phyloP scores from a whole-genome alignment of 2,888 invertebrate species.

The Nymphalis polychloros region DNA sequence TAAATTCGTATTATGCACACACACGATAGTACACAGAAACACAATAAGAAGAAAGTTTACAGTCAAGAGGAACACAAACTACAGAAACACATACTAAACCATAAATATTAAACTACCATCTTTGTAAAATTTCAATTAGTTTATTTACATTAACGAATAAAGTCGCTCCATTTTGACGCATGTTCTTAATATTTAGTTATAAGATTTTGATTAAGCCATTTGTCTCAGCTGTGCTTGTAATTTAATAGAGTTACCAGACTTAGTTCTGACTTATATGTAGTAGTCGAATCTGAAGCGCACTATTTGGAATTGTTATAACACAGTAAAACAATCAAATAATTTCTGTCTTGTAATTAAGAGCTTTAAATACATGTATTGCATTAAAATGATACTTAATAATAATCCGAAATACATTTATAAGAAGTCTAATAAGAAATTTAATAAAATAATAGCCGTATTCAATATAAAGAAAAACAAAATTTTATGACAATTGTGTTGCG shows the following conservation, averaged over 20 bases:
- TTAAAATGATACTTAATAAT: too few species aligned
- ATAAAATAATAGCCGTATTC: too few species aligned
- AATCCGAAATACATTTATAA: too few species aligned
- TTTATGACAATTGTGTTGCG: neutral
- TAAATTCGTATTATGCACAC: too few species aligned
- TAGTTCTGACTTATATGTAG: constrained; percentile 7
- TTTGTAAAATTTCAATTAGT: too few species aligned
- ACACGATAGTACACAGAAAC: too few species aligned
- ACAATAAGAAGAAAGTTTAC: too few species aligned
- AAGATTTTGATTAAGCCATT: constrained; percentile 29
- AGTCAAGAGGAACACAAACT: too few species aligned
- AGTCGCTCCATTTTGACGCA: constrained; percentile 16
- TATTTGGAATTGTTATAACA: constrained; percentile 3
- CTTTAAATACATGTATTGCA: too few species aligned
- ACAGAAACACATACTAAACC: too few species aligned
- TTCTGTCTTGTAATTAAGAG: neutral
- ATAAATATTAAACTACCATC: too few species aligned
- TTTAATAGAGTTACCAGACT: constrained; percentile 25
- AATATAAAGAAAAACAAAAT: neutral
- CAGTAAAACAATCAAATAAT: neutral
- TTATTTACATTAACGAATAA: constrained; percentile 13
- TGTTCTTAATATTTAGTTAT: constrained; percentile 20
- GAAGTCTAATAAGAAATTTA: too few species aligned
- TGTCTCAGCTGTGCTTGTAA: constrained; percentile 17
- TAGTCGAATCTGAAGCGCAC: neutral